Evolutionary conservation across 1,140 invertebrate genomes (phyloP), one percentile per base, ranked within the genome.

Genomic region (Anastrepha ludens): DNA sequence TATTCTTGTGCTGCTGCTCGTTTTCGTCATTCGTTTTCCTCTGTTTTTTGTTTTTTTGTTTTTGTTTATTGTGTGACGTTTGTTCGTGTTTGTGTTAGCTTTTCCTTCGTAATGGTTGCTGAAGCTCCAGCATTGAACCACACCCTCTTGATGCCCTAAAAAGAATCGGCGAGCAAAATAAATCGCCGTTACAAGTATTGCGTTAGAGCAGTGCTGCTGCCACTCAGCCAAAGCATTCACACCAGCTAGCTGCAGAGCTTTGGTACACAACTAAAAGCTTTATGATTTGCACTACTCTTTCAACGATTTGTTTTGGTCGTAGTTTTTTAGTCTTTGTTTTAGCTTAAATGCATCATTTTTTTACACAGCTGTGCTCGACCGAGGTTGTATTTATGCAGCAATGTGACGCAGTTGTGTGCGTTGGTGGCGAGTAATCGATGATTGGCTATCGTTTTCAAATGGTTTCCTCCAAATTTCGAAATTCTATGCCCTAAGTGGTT

Each of bases 111-210:
- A 29, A 55, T 39, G 47, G 6, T 55, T 41, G 47, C 29, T 47
- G 74, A 81, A 81, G 74, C 74, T 81, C 20, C 44, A 47, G n/a
- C 74, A 20, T 81, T 81, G 74, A 81, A 81, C 74, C 74, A 81
- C 74, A 81, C 74, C 74, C 47, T 81, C 74, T 81, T 55, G 74
- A 55, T 81, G 74, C 47, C 74, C 74, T 81, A 81, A 81, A 81
- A 81, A 81, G 41, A 20, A 81, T 55, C 47, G 58, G 74, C 47
- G 17, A 81, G 74, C 44, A 81, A 81, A 81, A 81, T 47, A 81
- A 81, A 55, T 74, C 15, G 44, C 41, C 44, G 74, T 81, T n/a
- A 41, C 15, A 81, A 81, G 47, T 47, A 55, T 50, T 81, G 47
- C 74, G 47, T 29, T 81, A 11, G 11, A 55, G 47, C 74, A 29